Base-by-base conservation (phyloP, 2,113 vertebrate genomes). In the Tapirus terrestris region DNA sequence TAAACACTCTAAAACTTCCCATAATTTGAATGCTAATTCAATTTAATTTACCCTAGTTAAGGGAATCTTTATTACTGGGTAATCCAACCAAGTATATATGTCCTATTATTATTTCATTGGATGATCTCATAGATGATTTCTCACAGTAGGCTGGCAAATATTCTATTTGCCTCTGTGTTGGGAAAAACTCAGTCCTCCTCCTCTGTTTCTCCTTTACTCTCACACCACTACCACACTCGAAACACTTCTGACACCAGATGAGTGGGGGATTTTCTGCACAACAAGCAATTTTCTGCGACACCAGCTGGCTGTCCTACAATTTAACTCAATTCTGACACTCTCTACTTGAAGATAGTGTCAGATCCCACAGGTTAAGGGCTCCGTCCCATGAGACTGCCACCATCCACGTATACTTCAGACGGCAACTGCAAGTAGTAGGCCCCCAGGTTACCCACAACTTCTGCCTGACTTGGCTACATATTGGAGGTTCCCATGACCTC, bases 11-110 rank as follows among this genome's bases (percentile, higher is more conserved):
- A 67, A 94, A 85, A 91, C 6, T 39, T 76, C 20, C 36, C 12
- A 36, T 85, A 76, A 91, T 89, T 96, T 89, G 23, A 95, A 79
- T 29, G 13, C 23, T 61, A 75, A 87, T 75, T 96, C 51, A 94
- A 76, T 73, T 81, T 61, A 83, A 73, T 65, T 10, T 48, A 56
- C 5, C 23, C 85, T 88, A 31, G 8, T 70, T 89, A 81, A 91
- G 51, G 36, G 84, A 91, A 65, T 84, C 29, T 58, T 83, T 80
- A 39, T 81, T 88, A 14, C 17, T 67, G 39, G 18, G 18, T 83
- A 89, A 82, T 85, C 6, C 18, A 58, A 93, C 48, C 77, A 86
- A 86, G 51, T 79, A 81, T 65, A 70, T 39, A 45, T 21, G 6
- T 12, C 23, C n/a, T 87, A 29, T 48, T 63, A 65, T 56, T 76